A percentile compares a stretch with the other conserved stretches of the same genome.
Conservation (phyloP, 2,113 vertebrate genomes). For the Bothrops jararaca region DNA sequence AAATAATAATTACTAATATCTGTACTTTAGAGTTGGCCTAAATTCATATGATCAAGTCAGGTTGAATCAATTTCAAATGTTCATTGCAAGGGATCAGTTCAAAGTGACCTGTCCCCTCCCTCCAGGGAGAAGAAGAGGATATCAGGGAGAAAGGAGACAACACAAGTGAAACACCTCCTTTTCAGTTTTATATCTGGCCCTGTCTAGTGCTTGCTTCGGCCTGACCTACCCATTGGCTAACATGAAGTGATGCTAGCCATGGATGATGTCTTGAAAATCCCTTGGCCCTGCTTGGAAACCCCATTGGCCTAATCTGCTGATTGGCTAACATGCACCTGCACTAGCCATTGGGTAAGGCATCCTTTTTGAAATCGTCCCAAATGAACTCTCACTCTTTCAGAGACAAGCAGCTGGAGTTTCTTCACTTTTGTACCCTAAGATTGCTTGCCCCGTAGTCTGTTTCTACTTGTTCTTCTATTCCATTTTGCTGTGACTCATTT, state of each 20-base stretch:
- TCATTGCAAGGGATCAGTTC: neutral
- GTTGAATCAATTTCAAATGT: neutral
- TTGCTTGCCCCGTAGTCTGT: neutral
- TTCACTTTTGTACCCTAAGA: neutral
- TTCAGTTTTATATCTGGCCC: neutral
- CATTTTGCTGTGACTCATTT: neutral
- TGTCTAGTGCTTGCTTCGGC: neutral
- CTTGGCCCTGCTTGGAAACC: neutral
- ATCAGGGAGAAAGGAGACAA: neutral
- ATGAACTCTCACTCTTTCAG: neutral
- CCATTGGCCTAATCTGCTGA: neutral
- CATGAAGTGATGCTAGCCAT: neutral
- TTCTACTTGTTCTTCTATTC: neutral
- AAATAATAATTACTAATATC: neutral
- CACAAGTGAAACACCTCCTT: neutral
- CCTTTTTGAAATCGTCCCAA: neutral
- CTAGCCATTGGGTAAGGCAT: neutral
- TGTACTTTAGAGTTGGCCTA: neutral
- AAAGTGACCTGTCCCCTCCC: neutral
- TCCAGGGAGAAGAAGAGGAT: neutral
- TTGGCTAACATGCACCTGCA: neutral
- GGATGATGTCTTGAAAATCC: neutral
- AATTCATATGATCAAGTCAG: neutral
- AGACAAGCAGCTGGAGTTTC: neutral
- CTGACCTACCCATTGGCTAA: neutral